Conservation (phyloP, 2,113 vertebrate species). For the Xyrauchen texanus region DNA sequence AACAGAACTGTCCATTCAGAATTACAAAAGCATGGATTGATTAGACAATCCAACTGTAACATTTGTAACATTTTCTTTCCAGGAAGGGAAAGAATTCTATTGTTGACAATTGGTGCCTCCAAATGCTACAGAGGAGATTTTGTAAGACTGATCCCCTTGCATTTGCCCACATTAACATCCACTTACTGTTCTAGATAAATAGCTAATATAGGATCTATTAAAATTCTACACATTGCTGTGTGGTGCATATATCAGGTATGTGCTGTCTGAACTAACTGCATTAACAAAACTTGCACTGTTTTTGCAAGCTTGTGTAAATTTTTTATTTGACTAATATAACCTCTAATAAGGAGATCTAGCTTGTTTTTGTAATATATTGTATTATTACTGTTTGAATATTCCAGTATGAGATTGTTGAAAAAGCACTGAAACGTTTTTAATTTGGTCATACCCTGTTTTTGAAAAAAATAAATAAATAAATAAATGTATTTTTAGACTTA, state of each 20-base stretch:
- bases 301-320: neutral
- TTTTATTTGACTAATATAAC: neutral
- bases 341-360: neutral
- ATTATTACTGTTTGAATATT: neutral
- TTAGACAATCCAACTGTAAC: neutral
- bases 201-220: too few relatives aligned
- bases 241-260: neutral
- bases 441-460: neutral
- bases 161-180: too few relatives aligned
- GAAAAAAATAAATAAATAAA: too few relatives aligned
- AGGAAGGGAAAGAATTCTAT: neutral
- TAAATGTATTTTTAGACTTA: too few relatives aligned
- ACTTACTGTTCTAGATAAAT: too few relatives aligned
- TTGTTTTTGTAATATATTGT: neutral
- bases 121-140: neutral
- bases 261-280: neutral
- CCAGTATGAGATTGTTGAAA: neutral
- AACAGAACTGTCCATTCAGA: constrained; percentile 17
- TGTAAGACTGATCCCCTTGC: neutral
- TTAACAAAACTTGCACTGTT: neutral
- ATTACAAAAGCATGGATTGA: constrained; percentile 20
- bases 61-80: neutral
- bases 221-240: too few relatives aligned
- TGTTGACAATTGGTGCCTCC: neutral
- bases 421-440: neutral